Evolutionary conservation across 2,113 vertebrate genomes (phyloP).

Genomic region (Nannobrachium achirus): DNA sequence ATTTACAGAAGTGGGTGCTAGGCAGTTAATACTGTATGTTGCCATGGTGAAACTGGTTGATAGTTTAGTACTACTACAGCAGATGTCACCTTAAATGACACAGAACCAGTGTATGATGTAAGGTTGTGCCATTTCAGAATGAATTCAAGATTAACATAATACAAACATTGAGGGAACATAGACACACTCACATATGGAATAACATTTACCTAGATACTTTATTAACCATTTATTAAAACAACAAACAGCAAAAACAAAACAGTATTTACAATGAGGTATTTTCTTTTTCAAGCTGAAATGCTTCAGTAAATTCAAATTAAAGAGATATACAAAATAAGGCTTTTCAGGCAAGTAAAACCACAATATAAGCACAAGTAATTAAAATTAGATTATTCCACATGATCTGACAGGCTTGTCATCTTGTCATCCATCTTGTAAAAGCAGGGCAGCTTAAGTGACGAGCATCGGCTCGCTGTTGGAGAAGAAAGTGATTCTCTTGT

Average conservation of each 20-base stretch:
- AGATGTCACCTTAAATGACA: too few relatives aligned
- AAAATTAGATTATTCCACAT: not conserved
- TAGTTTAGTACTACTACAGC: too few relatives aligned
- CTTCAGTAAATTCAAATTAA: not conserved
- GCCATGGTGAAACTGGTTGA: too few relatives aligned
- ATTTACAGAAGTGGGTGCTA: too few relatives aligned
- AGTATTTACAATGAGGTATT: conserved; percentile 44
- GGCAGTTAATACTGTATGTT: too few relatives aligned
- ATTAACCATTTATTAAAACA: too few relatives aligned
- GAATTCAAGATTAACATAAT: too few relatives aligned
- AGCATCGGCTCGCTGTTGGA: conserved; percentile 44
- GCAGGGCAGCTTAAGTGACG: conserved; percentile 37
- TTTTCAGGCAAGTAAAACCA: not conserved
- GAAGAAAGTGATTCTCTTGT: conserved; percentile 89
- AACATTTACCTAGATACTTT: too few relatives aligned
- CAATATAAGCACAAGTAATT: not conserved
- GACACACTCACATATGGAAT: too few relatives aligned
- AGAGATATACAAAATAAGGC: not conserved
- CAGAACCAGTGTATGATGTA: too few relatives aligned
- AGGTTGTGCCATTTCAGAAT: too few relatives aligned
- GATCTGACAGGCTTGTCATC: not conserved
- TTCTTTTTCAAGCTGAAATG: conserved; percentile 46
- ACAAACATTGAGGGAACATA: too few relatives aligned
- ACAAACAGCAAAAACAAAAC: not conserved
- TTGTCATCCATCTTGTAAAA: conserved; percentile 20